Conservation (phyloP, 2,888 invertebrate species). For the Tenthredo livida region DNA sequence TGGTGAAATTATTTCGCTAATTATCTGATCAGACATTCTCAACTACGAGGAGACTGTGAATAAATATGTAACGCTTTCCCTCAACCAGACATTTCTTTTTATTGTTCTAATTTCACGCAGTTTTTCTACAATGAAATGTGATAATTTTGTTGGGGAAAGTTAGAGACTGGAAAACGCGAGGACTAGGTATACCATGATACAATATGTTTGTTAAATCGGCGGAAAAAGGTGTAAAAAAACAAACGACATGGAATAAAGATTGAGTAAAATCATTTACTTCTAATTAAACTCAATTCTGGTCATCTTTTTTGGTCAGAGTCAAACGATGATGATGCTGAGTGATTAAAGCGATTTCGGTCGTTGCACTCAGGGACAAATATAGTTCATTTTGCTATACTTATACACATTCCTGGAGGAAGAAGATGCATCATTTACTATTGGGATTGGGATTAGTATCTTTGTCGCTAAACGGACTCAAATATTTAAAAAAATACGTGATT, state of each 20-base stretch:
- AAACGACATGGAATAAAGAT: not conserved
- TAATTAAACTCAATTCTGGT: not conserved
- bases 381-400: conserved; percentile 3
- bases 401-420: not conserved
- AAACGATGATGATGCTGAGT: not conserved
- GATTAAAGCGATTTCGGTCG: not conserved
- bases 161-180: not conserved
- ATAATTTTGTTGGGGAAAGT: not conserved
- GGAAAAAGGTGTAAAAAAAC: not conserved
- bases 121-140: not conserved
- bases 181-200: not conserved
- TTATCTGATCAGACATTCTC: not conserved
- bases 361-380: conserved; percentile 3
- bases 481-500: not conserved
- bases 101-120: not conserved
- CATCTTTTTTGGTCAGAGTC: not conserved
- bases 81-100: not conserved
- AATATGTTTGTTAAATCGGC: not conserved
- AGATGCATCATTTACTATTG: not conserved
- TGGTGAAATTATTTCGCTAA: not conserved
- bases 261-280: not conserved
- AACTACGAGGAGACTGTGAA: not conserved
- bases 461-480: not conserved
- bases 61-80: not conserved
- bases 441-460: not conserved